Evolutionary conservation across 2,113 vertebrate genomes (phyloP).

Genomic region (Mandrillus leucophaeus): DNA sequence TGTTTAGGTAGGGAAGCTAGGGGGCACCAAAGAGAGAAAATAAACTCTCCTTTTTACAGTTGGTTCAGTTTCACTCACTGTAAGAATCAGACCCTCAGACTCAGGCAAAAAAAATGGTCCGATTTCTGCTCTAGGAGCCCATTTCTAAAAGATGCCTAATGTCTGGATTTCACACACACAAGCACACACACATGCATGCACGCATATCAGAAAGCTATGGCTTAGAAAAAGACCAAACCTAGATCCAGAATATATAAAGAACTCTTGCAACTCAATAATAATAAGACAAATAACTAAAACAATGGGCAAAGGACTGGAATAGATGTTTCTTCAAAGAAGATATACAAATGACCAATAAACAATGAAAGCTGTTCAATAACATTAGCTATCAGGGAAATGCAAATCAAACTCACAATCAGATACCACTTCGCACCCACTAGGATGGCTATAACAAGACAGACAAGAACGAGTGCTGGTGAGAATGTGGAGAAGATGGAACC

Average conservation of each 20-base stretch:
- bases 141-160: not conserved
- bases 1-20: not conserved
- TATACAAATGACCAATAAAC: not conserved
- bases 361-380: not conserved
- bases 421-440: not conserved
- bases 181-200: rapidly evolving
- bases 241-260: not conserved
- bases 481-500: not conserved
- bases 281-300: not conserved
- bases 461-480: not conserved
- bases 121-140: not conserved
- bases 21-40: slow-evolving; percentile 6
- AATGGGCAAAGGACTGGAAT: not conserved
- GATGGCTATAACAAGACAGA: not conserved
- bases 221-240: not conserved
- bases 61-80: not conserved
- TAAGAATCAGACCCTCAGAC: not conserved
- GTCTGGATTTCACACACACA: not conserved
- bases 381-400: not conserved
- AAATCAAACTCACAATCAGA: not conserved
- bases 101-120: not conserved
- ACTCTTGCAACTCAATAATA: not conserved
- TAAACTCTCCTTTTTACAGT: not conserved
- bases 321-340: slow-evolving; percentile 22
- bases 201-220: not conserved